Percentiles rank a stretch among this genome's conserved stretches.
Conservation (phyloP, 2,113 vertebrate genomes). For the Australoheros scitulus region DNA sequence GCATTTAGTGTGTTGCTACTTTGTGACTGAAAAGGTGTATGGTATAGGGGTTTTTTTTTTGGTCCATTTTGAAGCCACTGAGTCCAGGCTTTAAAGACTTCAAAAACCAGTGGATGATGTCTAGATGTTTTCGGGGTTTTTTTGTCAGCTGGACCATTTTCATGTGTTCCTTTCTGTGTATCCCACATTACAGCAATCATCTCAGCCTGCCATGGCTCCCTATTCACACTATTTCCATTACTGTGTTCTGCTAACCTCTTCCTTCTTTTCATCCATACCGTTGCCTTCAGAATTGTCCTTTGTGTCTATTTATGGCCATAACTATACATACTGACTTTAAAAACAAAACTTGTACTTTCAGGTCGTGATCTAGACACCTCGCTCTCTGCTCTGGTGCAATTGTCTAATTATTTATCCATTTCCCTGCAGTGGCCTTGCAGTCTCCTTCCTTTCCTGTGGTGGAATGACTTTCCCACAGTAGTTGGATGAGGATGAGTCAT, state of each 20-base stretch:
- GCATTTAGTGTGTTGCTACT: not conserved
- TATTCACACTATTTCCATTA: constrained; percentile 25
- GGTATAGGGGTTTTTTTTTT: too few relatives aligned
- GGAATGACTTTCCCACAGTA: constrained; percentile 52
- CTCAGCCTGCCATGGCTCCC: not conserved
- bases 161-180: constrained; percentile 25
- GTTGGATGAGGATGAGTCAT: constrained; percentile 48
- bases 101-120: too few relatives aligned
- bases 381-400: constrained; percentile 42
- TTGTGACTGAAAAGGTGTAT: not conserved
- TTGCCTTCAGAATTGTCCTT: constrained; percentile 4
- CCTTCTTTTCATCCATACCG: not conserved
- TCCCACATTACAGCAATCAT: constrained; percentile 12
- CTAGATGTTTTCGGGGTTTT: constrained; percentile 19
- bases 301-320: not conserved
- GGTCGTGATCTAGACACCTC: constrained; percentile 48
- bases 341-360: constrained; percentile 47
- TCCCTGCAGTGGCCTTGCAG: constrained; percentile 44
- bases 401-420: constrained; percentile 60
- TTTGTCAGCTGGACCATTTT: constrained; percentile 25
- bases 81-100: too few relatives aligned
- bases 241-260: not conserved
- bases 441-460: constrained; percentile 47
- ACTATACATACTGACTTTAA: constrained; percentile 24
- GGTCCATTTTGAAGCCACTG: too few relatives aligned